Evolutionary conservation across 2,113 vertebrate genomes (phyloP), one percentile per base, ranked within the genome.

Genomic region (Tragelaphus strepsiceros): DNA sequence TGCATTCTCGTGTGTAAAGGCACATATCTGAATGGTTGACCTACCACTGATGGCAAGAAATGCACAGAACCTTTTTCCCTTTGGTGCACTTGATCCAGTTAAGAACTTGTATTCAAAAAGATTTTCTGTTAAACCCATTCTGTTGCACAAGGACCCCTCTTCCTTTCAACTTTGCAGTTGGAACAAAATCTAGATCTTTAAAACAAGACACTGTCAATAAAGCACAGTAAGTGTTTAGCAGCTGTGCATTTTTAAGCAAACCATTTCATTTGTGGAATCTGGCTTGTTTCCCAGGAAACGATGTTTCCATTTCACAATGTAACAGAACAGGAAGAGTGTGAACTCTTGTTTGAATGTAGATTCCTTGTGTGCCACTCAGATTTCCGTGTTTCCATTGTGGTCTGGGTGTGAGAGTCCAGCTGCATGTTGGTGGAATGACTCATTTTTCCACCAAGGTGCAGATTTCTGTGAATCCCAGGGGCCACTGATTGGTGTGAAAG

Each of bases 211-310:
- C 30, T 81, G 35, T 95, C 81, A 84, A 16, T 67, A 84, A 84
- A 85, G 80, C 67, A 71, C 58, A 87, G 85, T 59, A 91, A 59
- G 80, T 15, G 13, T 35, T 87, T n/a, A 61, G 84, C 94, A 96
- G 94, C 58, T 91, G 6, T 14, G 62, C 1, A 7, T 11, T 13
- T 64, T 85, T n/a, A 53, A 77, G 64, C 26, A n/a, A 93, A 35
- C n/a, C 6, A 80, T 93, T 92, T 74, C 32, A 26, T 49, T 53
- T 84, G 83, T 54, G 87, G 58, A 35, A 84, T 78, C 43, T 90
- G 91, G 88, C 91, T 21, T 24, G 5, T 97, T 89, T 92, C 97
- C 98, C 95, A 94, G 89, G 9, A 94, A 98, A 59, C 15, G 2
- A 12, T 4, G 88, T 58, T 97, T 88, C 96, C 88, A 80, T 74